A percentile compares a stretch with the other conserved stretches of the same genome.
phyloP scores from a whole-genome alignment of 2,797 vertebrate genomes.

The Darevskia nairensis region DNA sequence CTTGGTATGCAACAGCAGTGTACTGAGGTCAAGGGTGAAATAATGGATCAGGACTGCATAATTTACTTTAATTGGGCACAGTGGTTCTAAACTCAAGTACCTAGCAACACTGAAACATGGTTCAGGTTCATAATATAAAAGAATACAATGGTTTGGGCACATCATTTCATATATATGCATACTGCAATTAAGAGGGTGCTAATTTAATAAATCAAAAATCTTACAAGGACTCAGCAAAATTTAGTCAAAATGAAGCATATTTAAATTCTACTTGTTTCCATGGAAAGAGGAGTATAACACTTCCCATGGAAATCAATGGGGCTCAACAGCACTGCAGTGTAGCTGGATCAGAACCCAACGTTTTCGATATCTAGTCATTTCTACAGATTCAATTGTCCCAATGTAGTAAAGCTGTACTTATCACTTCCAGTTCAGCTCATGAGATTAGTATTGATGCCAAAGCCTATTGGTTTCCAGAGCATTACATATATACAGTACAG shows the following conservation, averaged over 20 bases:
- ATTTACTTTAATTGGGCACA: neutral
- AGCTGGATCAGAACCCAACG: neutral
- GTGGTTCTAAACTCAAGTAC: neutral
- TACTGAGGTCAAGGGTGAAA: neutral
- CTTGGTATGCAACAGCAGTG: neutral
- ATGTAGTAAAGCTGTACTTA: neutral
- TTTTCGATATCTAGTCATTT: neutral
- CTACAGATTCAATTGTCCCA: neutral
- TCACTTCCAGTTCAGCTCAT: neutral
- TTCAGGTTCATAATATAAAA: neutral
- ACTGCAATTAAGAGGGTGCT: neutral
- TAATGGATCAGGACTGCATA: neutral
- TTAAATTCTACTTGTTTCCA: neutral
- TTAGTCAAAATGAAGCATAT: neutral
- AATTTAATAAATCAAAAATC: neutral
- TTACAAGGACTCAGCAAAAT: neutral
- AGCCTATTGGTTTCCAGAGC: neutral
- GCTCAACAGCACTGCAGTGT: neutral
- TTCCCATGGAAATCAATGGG: neutral
- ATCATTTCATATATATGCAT: neutral
- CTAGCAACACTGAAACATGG: neutral
- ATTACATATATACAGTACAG: neutral
- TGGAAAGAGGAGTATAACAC: neutral
- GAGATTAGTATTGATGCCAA: neutral
- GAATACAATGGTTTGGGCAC: neutral